phyloP scores from a whole-genome alignment of 1,140 invertebrate species.

The Agrypnia vestita region DNA sequence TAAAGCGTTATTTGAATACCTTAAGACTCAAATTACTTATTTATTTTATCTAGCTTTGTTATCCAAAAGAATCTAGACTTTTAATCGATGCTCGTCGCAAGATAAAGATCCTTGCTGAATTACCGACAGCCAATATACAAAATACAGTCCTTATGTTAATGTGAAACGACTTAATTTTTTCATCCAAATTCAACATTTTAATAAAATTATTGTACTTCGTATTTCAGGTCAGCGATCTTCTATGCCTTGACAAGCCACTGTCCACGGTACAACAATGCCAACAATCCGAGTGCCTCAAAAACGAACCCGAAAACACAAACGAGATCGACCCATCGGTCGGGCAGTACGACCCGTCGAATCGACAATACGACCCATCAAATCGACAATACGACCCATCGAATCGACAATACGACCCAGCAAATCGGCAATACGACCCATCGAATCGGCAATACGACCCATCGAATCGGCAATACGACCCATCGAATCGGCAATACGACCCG shows the following conservation, averaged over 20 bases:
- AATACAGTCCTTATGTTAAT: no score
- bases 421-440: constrained; percentile 47
- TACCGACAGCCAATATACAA: no score
- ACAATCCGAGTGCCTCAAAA: constrained; percentile 23
- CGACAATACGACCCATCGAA: constrained; percentile 28
- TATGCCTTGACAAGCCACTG: constrained; percentile 51
- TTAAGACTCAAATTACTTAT: no score
- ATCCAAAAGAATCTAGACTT: no score
- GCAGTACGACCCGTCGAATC: constrained; percentile 16
- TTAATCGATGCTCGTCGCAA: no score
- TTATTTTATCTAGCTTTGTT: no score
- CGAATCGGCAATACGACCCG: no score
- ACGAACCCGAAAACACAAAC: constrained; percentile 40
- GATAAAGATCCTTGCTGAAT: no score
- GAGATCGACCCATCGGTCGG: constrained; percentile 43
- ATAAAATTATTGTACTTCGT: not conserved
- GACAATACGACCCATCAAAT: constrained; percentile 3
- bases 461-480: constrained; percentile 29
- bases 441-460: constrained; percentile 41
- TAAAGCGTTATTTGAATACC: no score
- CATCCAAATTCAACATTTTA: no score
- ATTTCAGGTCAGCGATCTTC: constrained; percentile 47
- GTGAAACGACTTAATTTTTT: no score
- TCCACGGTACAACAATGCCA: constrained; percentile 52
- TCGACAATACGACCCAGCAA: not conserved